Evolutionary conservation across 2,797 vertebrate species (phyloP).

Genomic region (Coracias cyanogaster): DNA sequence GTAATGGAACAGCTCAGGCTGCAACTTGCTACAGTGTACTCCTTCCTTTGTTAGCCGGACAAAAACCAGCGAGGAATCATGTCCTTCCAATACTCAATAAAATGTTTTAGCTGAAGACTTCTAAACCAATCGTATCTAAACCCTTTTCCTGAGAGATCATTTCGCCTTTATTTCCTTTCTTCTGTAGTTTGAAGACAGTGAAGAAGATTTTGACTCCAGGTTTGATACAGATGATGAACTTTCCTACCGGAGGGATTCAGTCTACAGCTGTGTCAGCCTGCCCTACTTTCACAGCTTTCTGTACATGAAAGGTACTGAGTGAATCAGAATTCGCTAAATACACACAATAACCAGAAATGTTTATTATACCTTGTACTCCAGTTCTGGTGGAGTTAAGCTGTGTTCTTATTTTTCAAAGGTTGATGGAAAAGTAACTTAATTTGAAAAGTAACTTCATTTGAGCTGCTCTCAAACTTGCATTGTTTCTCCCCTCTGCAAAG

Average conservation of each 20-base stretch:
- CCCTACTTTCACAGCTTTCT: slow-evolving; percentile 98
- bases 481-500: not conserved
- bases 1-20: not conserved
- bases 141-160: not conserved
- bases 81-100: not conserved
- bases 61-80: not conserved
- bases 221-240: slow-evolving; percentile 95
- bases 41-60: not conserved
- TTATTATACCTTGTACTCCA: not conserved
- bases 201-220: slow-evolving; percentile 93
- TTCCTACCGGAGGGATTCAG: slow-evolving; percentile 92
- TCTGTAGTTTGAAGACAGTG: slow-evolving; percentile 94
- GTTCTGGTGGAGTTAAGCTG: not conserved
- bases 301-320: slow-evolving; percentile 90
- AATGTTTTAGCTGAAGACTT: not conserved
- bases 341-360: not conserved
- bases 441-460: not conserved
- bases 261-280: slow-evolving; percentile 96
- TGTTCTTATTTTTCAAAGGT: not conserved
- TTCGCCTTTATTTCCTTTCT: not conserved
- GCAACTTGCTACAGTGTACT: rapidly evolving
- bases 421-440: not conserved
- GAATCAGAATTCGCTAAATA: not conserved
- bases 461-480: not conserved
- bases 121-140: not conserved